These are phyloP conservation scores for Acrobeloides nanus DNA, from an alignment of 2,888 invertebrate genomes.

Conservation along the genomic window DNA sequence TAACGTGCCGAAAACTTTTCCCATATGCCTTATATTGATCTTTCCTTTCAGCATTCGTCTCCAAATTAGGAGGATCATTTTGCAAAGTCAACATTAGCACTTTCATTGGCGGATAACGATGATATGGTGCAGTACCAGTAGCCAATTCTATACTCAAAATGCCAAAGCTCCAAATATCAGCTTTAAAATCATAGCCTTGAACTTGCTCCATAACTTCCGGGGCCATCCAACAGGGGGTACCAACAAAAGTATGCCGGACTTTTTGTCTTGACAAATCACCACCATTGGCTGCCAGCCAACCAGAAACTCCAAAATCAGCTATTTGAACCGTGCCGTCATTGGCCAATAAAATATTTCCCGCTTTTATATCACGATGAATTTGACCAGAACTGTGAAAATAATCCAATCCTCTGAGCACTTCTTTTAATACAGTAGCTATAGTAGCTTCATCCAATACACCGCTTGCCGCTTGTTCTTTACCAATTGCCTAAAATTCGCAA, in stretches of 20 bases:
- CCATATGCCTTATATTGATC: slow-evolving; percentile 85
- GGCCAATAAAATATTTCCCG: slow-evolving; percentile 86
- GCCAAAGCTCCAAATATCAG: slow-evolving; percentile 85
- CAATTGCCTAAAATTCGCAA: slow-evolving; percentile 35
- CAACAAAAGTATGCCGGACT: slow-evolving; percentile 93
- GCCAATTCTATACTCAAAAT: slow-evolving; percentile 98
- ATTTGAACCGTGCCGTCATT: slow-evolving; percentile 95
- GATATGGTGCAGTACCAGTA: slow-evolving; percentile 93
- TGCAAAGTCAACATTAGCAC: slow-evolving; percentile 92
- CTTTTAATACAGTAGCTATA: slow-evolving; percentile 86
- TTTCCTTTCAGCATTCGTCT: slow-evolving; percentile 87
- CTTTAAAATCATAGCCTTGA: slow-evolving; percentile 90
- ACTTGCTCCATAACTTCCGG: slow-evolving; percentile 97
- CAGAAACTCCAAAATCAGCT: slow-evolving; percentile 96
- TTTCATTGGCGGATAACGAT: slow-evolving; percentile 88
- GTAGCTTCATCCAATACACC: slow-evolving; percentile 88
- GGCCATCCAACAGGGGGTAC: slow-evolving; percentile 91
- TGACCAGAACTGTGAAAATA: slow-evolving; percentile 98
- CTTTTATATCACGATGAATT: slow-evolving; percentile 79
- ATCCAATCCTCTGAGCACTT: slow-evolving; percentile 82
- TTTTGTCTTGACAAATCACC: slow-evolving; percentile 85
- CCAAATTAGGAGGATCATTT: slow-evolving; percentile 92
- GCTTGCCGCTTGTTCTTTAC: slow-evolving; percentile 48
- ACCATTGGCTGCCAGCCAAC: slow-evolving; percentile 83
- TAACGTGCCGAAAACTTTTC: slow-evolving; percentile 92